Evolutionary conservation across 1,140 invertebrate species (phyloP).

Genomic region (Leptinotarsa defecta): DNA sequence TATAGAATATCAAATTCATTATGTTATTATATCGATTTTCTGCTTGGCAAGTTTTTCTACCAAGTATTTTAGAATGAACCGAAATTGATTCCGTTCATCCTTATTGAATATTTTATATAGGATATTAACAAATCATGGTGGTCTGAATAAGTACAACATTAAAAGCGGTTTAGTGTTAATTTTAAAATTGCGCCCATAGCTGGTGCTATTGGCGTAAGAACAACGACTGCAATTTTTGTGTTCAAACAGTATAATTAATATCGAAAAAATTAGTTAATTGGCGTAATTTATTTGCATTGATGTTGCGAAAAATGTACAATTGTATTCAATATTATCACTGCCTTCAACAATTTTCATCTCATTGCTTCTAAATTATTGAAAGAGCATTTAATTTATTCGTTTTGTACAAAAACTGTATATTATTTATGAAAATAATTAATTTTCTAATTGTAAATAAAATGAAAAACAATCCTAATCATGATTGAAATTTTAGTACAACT

Average conservation of each 20-base stretch:
- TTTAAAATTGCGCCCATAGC: constrained; percentile 6
- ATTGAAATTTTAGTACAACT: constrained; percentile 38
- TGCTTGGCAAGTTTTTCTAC: not conserved
- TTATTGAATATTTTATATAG: not conserved
- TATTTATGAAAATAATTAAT: constrained; percentile 34
- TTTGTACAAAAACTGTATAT: constrained; percentile 33
- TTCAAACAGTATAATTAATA: constrained; percentile 27
- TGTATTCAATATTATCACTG: constrained; percentile 44
- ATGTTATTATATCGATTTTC: not conserved
- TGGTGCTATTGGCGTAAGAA: not conserved
- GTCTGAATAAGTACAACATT: constrained; percentile 18
- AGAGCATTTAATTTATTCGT: constrained; percentile 43
- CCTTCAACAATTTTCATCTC: constrained; percentile 38
- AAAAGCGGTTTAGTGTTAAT: constrained; percentile 13
- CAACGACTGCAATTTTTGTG: constrained; percentile 41
- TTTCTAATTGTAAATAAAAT: constrained; percentile 25
- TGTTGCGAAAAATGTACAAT: constrained; percentile 27
- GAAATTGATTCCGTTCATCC: not conserved
- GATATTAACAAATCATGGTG: not conserved
- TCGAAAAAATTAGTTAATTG: constrained; percentile 32
- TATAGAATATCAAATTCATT: no score
- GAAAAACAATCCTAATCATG: constrained; percentile 9
- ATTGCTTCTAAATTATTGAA: constrained; percentile 42
- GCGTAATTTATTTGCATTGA: constrained; percentile 30
- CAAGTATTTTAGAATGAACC: not conserved